Base-by-base conservation (phyloP, 1,140 invertebrate species). In the Papilio polytes region DNA sequence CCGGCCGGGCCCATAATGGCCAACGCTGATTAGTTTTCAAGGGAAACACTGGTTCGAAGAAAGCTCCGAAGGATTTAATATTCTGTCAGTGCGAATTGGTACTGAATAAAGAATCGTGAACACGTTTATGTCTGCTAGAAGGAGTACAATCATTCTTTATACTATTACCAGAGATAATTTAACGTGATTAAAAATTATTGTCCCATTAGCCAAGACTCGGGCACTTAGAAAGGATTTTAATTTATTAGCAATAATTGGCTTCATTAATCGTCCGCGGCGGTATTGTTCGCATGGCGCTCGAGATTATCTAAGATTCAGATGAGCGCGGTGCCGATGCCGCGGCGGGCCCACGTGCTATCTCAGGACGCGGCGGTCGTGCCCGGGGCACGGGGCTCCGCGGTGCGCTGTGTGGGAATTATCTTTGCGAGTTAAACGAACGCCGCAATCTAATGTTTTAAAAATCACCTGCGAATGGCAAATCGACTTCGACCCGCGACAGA, bases 1-100 rank as follows among this genome's bases (percentile, higher is more conserved):
- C 74, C 83, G 81, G 79, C 81, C 89, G 88, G 89, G 88, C 79
- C 81, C 84, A 85, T 92, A 94, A 94, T 90, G 89, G 90, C 80
- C 83, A 80, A 81, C 86, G 87, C 84, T 94, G 90, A 93, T 94
- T 94, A 93, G 92, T 92, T 93, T 94, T 93, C 91, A 86, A 94
- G 86, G 84, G 84, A 90, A 92, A 94, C 88, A 89, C 90, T 89
- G 88, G 87, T 92, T 91, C 87, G 89, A 90, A 88, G 91, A 93
- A 93, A 92, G 89, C 81, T 88, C 83, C 76, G 82, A 81, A 81
- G 78, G 63, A 84, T 90, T 89, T 90, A 91, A 88, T 88, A 84
- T 91, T 81, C 83, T 85, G 85, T 88, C 83, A 83, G 85, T 83
- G 84, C 46, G 74, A 74, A 74, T 74, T 84, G 83, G 56, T 80